Evolutionary conservation across 2,113 vertebrate species (phyloP).

Genomic region (Phrynosoma blainvillii): DNA sequence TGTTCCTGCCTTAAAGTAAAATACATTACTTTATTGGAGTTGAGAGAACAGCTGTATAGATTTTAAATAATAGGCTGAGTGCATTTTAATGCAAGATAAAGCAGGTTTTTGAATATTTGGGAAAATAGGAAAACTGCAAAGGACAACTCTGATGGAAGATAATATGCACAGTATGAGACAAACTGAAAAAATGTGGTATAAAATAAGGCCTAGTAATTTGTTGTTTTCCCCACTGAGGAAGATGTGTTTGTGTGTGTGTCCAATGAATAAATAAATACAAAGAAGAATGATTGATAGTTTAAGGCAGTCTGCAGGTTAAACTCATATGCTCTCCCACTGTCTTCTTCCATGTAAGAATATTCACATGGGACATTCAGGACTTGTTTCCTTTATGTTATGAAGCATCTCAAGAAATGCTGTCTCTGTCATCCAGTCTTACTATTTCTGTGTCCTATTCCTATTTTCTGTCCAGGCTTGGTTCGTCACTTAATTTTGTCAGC

Average conservation of each 20-base stretch:
- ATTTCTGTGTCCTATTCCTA: no score
- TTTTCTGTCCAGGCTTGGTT: no score
- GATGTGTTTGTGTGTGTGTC: no score
- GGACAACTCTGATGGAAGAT: background rate
- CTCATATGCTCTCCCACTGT: background rate
- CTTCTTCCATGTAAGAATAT: background rate
- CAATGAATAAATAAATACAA: no score
- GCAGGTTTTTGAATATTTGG: background rate
- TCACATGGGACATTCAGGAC: background rate
- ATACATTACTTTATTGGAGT: background rate
- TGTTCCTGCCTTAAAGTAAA: background rate
- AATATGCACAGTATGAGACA: background rate
- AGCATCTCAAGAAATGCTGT: no score
- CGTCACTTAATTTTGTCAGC: no score
- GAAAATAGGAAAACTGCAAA: background rate
- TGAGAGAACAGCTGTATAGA: background rate
- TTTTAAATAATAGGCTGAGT: background rate
- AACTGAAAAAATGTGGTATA: background rate
- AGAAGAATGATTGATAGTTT: background rate
- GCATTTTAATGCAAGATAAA: background rate
- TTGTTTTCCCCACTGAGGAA: background rate
- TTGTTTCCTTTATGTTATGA: background rate
- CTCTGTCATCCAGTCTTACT: no score
- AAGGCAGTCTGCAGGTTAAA: background rate
- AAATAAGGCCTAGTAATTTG: background rate